Evolutionary conservation across 2,797 vertebrate species (phyloP), one percentile per base, ranked within the genome.

Genomic region (Notamacropus eugenii): DNA sequence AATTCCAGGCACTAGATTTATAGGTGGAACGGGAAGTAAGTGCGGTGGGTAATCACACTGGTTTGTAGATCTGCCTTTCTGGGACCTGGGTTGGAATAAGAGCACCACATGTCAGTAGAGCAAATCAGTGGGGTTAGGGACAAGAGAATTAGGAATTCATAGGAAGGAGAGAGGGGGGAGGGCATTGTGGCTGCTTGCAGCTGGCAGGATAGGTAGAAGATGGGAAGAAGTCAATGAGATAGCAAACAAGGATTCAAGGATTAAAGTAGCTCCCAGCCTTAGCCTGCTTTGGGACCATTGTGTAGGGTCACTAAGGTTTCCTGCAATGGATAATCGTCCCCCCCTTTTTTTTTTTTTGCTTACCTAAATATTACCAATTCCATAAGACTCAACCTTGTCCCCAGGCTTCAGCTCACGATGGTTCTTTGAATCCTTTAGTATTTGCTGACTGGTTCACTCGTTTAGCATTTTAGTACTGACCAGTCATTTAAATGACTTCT

Each of bases 71-170:
- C 96, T 96, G 9, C 97, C 98, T 97, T 98, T 97, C 97, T 97
- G 97, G 98, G 98, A 96, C 97, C 96, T 2, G 96, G 94, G 67
- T 96, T 97, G 98, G 98, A 99, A 97, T 98, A 95, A 97, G 54
- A 97, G 93, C 95, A 97, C 97, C 95, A 92, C 6, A 91, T 96
- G 94, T 98, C 94, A 55, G 74, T 94, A 95, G 92, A 98, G 97
- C 97, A 97, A 97, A 98, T 98, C 94, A 74, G 0, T 0, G 96
- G 94, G 95, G 94, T 94, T 98, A 94, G 74, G 96, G 97, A 92
- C 96, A 96, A 93, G 56, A 95, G 93, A 90, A 87, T 87, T 87
- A 87, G 94, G 96, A 97, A 95, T 96, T 82, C 96, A 90, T 92
- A 94, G 97, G 97, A 97, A 91, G 92, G 95, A 95, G 96, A 97